Conservation (phyloP, 1,140 invertebrate genomes). For the Sminthurinus signatus region DNA sequence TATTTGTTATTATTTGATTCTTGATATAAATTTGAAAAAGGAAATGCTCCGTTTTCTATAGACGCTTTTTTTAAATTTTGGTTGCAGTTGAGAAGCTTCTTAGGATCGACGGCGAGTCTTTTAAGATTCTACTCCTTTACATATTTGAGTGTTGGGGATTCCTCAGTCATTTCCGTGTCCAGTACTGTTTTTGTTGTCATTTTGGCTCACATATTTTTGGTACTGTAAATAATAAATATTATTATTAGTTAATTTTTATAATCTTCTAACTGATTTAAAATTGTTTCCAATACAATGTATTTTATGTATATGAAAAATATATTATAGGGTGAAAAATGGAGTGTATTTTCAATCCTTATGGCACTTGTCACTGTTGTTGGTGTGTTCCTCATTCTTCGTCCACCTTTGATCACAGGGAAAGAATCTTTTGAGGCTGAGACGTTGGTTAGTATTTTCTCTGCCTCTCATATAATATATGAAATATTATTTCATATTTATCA, state of each 20-base stretch:
- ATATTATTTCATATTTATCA: background rate
- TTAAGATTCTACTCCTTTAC: conserved; percentile 26
- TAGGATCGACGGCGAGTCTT: conserved; percentile 11
- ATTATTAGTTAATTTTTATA: too few species aligned
- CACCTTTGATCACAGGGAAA: conserved; percentile 22
- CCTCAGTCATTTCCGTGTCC: conserved; percentile 21
- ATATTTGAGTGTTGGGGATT: conserved; percentile 23
- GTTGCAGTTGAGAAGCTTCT: conserved; percentile 23
- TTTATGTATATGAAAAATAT: too few species aligned
- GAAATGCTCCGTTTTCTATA: background rate
- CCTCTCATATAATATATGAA: background rate
- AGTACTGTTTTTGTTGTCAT: conserved; percentile 77
- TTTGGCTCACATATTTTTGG: conserved; percentile 77
- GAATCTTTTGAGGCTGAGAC: conserved; percentile 6
- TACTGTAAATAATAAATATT: too few species aligned
- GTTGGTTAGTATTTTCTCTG: background rate
- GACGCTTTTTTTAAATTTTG: background rate
- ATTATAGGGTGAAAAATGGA: too few species aligned
- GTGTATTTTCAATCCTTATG: background rate
- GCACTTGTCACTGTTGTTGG: conserved; percentile 1
- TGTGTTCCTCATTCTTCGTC: conserved; percentile 5
- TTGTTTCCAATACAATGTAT: too few species aligned
- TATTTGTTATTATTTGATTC: background rate
- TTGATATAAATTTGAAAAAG: background rate
- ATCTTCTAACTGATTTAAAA: too few species aligned